Evolutionary conservation across 1,140 invertebrate genomes (phyloP).

Genomic region (Oncopeltus fasciatus): DNA sequence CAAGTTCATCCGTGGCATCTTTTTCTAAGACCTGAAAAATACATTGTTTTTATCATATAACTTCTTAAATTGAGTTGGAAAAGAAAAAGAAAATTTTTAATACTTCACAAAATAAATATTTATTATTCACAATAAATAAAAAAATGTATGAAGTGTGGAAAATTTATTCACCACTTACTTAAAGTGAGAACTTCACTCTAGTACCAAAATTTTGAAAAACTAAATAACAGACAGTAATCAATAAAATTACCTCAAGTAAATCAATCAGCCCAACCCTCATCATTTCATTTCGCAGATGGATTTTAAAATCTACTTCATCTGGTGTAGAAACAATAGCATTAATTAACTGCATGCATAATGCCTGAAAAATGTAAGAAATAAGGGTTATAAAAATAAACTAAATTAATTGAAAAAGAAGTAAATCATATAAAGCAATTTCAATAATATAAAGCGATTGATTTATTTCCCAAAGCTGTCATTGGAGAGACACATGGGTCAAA

Average conservation of each 20-base stretch:
- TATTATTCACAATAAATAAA: too few species aligned
- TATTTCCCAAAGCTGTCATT: too few species aligned
- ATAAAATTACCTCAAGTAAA: conserved; percentile 52
- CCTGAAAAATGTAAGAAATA: conserved; percentile 32
- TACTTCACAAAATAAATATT: too few species aligned
- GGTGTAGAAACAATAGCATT: conserved; percentile 84
- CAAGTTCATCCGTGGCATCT: conserved; percentile 35
- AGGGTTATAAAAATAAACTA: background rate
- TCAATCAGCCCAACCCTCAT: conserved; percentile 82
- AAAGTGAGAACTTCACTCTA: too few species aligned
- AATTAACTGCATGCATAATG: conserved; percentile 76
- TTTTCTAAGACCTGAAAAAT: conserved; percentile 26
- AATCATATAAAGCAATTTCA: too few species aligned
- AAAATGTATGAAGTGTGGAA: background rate
- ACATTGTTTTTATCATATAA: background rate
- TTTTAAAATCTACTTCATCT: conserved; percentile 83
- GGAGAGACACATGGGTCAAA: too few species aligned
- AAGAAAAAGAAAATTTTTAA: background rate
- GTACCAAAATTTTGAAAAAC: background rate
- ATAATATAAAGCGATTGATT: too few species aligned
- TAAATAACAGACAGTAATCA: conserved; percentile 2
- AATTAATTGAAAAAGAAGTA: too few species aligned
- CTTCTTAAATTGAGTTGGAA: background rate
- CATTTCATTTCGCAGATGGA: conserved; percentile 89
- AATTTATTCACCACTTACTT: background rate